Conservation (phyloP, 2,888 invertebrate species). For the Steinernema scapterisci region DNA sequence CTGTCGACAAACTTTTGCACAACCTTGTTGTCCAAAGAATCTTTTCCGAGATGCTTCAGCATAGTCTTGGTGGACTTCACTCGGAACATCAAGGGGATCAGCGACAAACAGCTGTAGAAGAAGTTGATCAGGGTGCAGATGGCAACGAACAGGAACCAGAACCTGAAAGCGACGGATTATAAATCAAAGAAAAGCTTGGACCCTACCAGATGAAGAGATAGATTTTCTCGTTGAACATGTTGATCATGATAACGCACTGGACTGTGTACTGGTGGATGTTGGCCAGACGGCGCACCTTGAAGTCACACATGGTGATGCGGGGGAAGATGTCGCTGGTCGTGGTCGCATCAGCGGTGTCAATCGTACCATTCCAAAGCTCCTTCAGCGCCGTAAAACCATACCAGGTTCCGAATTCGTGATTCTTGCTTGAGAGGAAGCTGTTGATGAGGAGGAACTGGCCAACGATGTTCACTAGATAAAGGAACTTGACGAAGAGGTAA, state of each 20-base stretch:
- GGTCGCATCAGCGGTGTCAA: slow-evolving; percentile 44
- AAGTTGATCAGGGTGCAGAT: slow-evolving; percentile 70
- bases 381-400: slow-evolving; percentile 66
- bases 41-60: slow-evolving; percentile 38
- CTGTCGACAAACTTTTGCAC: slow-evolving; percentile 51
- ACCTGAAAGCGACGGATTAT: slow-evolving; percentile 68
- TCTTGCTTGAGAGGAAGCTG: slow-evolving; percentile 65
- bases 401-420: slow-evolving; percentile 44
- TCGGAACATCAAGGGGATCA: slow-evolving; percentile 48
- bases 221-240: slow-evolving; percentile 68
- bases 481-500: slow-evolving; percentile 60
- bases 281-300: slow-evolving; percentile 68
- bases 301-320: slow-evolving; percentile 51
- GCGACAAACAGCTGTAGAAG: slow-evolving; percentile 68
- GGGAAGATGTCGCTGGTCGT: slow-evolving; percentile 50
- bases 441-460: slow-evolving; percentile 67
- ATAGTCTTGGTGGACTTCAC: slow-evolving; percentile 40
- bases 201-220: slow-evolving; percentile 63
- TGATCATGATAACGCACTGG: slow-evolving; percentile 67
- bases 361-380: slow-evolving; percentile 61
- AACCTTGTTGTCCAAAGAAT: slow-evolving; percentile 12
- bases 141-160: slow-evolving; percentile 71
- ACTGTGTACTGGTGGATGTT: slow-evolving; percentile 66
- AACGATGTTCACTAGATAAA: slow-evolving; percentile 63
- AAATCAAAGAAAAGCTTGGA: slow-evolving; percentile 13